A percentile compares a stretch with the other conserved stretches of the same genome.
phyloP scores from a whole-genome alignment of 1,140 invertebrate species.

The Brachionus koreanus region DNA sequence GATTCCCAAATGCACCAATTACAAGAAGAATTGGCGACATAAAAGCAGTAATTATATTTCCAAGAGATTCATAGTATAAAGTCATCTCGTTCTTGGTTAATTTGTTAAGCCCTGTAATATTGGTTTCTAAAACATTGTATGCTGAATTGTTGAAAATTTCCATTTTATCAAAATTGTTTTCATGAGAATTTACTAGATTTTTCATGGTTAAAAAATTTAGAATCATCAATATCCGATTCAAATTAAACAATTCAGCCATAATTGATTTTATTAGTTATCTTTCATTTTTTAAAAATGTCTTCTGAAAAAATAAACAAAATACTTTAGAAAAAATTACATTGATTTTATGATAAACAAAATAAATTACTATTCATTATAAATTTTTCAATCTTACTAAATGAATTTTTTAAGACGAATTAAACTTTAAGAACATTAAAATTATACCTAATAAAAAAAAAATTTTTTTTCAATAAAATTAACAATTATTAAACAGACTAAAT shows the following conservation, averaged over 20 bases:
- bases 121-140: background rate
- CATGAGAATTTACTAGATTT: background rate
- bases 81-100: background rate
- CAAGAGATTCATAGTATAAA: background rate
- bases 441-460: too few species aligned
- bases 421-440: too few species aligned
- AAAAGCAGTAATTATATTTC: slow-evolving; percentile 5
- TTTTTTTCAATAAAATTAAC: too few species aligned
- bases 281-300: background rate
- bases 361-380: too few species aligned
- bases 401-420: too few species aligned
- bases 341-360: too few species aligned
- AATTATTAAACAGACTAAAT: too few species aligned
- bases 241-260: background rate
- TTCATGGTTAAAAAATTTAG: background rate
- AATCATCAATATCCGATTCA: background rate
- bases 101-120: background rate
- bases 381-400: too few species aligned
- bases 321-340: too few species aligned
- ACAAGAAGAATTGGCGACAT: slow-evolving; percentile 19
- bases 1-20: slow-evolving; percentile 27
- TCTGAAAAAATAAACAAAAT: background rate
- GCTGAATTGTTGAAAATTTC: background rate
- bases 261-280: background rate
- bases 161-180: background rate